Base-by-base conservation (phyloP, 2,888 invertebrate species). In the Caenorhabditis panamensis region DNA sequence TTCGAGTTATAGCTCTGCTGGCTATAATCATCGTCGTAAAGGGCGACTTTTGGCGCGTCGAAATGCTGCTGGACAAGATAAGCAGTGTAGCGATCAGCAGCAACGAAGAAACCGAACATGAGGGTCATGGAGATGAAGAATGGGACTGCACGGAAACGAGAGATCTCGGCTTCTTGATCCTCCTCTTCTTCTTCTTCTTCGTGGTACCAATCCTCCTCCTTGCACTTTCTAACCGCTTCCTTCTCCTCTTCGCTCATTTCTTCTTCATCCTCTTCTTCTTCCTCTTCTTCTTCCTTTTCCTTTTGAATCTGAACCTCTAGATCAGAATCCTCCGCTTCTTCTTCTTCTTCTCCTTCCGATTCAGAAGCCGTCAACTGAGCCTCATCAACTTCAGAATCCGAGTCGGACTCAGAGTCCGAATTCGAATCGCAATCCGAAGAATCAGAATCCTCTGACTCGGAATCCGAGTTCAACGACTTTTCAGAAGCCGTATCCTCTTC, bases 401-500 rank as follows among this genome's bases (percentile, higher is more conserved):
- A 24, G 0, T 51, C 68, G 4, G 56, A 41, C 13, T 63, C 72
- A 28, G 58, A 68, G 11, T 67, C 63, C 13, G 69, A 69, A 61
- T 69, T 53, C 22, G 68, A 69, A 1, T 67, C 66, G 9, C 54
- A 66, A 41, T 54, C 54, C 44, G 37, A 22, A 18, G n/a, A n/a
- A n/a, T n/a, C n/a, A n/a, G n/a, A n/a, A n/a, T n/a, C n/a, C n/a
- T n/a, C n/a, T n/a, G n/a, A n/a, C 31, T 62, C 71, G n/a, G 67
- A 68, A 18, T 67, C 37, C 37, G 71, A 71, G 24, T 73, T 36
- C 51, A n/a, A n/a, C n/a, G n/a, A n/a, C n/a, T n/a, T n/a, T n/a
- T 73, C 73, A 1, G 73, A 73, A n/a, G 73, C 73, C 18, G 73
- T 73, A 9, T 62, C 72, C 16, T 73, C 73, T 22, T 66, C 66